phyloP scores from a whole-genome alignment of 2,797 vertebrate species.

The Pogonophryne albipinna region DNA sequence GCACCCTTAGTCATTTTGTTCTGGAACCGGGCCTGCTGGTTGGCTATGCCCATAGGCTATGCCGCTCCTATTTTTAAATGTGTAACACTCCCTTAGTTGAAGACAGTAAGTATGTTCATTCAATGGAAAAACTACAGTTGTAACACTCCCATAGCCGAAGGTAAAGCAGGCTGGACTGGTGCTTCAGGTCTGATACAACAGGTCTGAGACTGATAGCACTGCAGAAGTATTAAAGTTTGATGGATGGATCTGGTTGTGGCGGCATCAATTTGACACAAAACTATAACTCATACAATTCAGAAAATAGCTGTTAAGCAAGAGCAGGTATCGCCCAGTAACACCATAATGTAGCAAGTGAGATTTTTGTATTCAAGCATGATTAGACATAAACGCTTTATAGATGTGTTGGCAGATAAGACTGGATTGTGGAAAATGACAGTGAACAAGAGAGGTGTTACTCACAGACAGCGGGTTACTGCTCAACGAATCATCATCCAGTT shows the following conservation, averaged over 20 bases:
- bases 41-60: neutral
- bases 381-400: neutral
- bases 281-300: neutral
- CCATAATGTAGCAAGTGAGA: neutral
- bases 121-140: neutral
- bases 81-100: neutral
- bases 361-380: neutral
- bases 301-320: neutral
- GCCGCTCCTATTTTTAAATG: neutral
- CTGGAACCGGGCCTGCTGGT: no score
- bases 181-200: constrained; percentile 1
- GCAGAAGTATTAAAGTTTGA: neutral
- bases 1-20: no score
- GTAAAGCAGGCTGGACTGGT: constrained; percentile 9
- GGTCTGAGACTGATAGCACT: neutral
- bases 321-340: neutral
- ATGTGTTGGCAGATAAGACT: neutral
- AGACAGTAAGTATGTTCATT: neutral
- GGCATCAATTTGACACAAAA: neutral
- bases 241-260: neutral
- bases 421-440: neutral
- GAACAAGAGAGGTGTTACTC: constrained; percentile 47
- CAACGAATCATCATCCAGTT: constrained; percentile 80
- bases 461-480: constrained; percentile 78
- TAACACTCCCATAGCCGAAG: neutral